Percentiles rank a stretch among this genome's conserved stretches.
These are phyloP conservation scores for Tylochromis polylepis DNA, from an alignment of 2,113 vertebrate genomes.

Conservation along the genomic window DNA sequence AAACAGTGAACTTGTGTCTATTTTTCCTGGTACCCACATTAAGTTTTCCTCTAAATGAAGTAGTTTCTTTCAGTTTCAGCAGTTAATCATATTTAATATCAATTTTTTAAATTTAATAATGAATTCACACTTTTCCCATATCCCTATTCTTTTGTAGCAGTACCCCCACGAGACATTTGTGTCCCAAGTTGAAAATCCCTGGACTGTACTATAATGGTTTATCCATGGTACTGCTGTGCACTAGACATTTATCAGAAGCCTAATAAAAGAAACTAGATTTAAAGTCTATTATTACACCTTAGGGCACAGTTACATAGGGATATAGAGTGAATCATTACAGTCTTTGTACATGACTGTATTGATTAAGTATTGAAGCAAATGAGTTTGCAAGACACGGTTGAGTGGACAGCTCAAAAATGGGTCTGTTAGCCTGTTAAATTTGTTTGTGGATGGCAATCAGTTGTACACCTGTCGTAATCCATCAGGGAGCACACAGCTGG, in stretches of 20 bases:
- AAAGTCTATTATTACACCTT: background rate
- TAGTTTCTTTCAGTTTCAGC: too few species aligned
- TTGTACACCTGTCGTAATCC: background rate
- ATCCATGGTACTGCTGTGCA: background rate
- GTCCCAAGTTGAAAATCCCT: background rate
- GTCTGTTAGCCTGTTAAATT: background rate
- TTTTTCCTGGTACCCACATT: background rate
- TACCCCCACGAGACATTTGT: background rate
- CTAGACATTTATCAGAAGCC: background rate
- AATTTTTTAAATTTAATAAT: background rate
- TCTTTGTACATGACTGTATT: background rate
- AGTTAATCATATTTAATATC: background rate
- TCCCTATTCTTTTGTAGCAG: background rate
- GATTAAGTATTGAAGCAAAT: background rate
- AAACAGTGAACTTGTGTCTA: background rate
- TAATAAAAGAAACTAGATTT: background rate
- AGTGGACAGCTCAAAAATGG: background rate
- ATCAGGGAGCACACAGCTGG: background rate
- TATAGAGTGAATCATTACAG: background rate
- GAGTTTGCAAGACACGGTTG: background rate
- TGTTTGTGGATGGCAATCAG: background rate
- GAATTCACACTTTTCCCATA: too few species aligned
- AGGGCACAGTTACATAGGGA: background rate
- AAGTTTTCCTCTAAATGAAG: background rate
- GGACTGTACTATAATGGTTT: background rate